phyloP scores from a whole-genome alignment of 2,113 vertebrate genomes.

The Sturnus vulgaris region DNA sequence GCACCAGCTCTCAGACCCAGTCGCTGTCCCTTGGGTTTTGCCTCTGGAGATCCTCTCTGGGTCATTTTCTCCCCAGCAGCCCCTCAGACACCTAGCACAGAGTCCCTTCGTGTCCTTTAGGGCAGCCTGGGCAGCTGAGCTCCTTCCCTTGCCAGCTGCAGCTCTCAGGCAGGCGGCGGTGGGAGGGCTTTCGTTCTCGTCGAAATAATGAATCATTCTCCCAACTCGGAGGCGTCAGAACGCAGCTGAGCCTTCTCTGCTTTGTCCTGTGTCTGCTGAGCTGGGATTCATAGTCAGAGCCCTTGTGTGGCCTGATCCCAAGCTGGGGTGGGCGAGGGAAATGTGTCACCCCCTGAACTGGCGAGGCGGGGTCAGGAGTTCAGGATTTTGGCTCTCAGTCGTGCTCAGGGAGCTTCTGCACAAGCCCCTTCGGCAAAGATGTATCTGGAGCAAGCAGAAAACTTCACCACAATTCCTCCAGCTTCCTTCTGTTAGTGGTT shows the following conservation, averaged over 20 bases:
- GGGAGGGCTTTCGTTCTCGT: conserved; percentile 14
- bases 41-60: neutral
- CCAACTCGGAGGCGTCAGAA: conserved; percentile 30
- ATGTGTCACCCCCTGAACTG: neutral
- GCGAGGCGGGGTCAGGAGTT: rapidly evolving
- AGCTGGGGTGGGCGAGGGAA: neutral
- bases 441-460: neutral
- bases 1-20: neutral
- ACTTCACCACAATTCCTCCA: neutral
- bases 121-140: neutral
- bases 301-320: neutral
- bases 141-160: conserved; percentile 26
- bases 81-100: neutral
- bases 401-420: neutral
- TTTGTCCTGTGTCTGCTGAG: conserved; percentile 47
- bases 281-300: neutral
- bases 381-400: neutral
- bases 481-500: neutral
- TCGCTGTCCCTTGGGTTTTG: neutral
- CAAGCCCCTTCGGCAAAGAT: neutral
- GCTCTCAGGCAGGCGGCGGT: neutral
- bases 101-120: neutral
- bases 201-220: conserved; percentile 54
- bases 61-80: neutral
- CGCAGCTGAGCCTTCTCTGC: conserved; percentile 17